Evolutionary conservation across 2,113 vertebrate species (phyloP).

Genomic region (Nansenia antarctica): DNA sequence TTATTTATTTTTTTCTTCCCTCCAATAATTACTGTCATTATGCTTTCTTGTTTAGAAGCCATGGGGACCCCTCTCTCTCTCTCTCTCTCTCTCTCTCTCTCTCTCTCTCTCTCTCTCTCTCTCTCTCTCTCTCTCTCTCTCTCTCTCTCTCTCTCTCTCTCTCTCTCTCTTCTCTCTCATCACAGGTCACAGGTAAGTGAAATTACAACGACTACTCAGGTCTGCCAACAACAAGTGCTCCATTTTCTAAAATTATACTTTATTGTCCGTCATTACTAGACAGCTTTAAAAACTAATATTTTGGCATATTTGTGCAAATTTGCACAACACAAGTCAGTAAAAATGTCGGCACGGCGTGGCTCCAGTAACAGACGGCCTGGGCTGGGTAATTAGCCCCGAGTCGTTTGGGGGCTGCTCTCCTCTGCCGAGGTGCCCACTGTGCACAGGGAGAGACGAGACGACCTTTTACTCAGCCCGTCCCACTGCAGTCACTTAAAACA

Average conservation of each 20-base stretch:
- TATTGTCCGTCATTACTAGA: no score
- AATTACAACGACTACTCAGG: background rate
- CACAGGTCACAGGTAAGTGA: conserved; percentile 51
- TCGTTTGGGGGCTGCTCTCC: conserved; percentile 37
- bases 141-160: conserved; percentile 2
- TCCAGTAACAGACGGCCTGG: conserved; percentile 45
- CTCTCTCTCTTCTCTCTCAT: background rate
- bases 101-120: background rate
- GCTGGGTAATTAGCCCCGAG: conserved; percentile 56
- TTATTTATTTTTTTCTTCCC: conserved; percentile 13
- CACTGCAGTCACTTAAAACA: conserved; percentile 70
- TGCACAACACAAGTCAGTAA: conserved; percentile 42
- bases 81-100: conserved; percentile 6
- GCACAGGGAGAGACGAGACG: conserved; percentile 54
- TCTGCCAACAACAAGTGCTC: background rate
- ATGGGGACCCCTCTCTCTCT: background rate
- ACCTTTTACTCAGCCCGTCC: conserved; percentile 64
- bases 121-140: background rate
- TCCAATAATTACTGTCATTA: conserved; percentile 39
- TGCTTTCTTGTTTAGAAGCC: conserved; percentile 42
- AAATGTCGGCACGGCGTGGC: conserved; percentile 46
- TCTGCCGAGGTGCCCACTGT: conserved; percentile 61
- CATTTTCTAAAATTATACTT: background rate
- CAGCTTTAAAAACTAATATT: no score
- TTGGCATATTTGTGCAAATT: conserved; percentile 1